A percentile compares a stretch with the other conserved stretches of the same genome.
These are phyloP conservation scores for Cynoglossus semilaevis DNA, from an alignment of 2,113 vertebrate genomes.

Conservation along the genomic window DNA sequence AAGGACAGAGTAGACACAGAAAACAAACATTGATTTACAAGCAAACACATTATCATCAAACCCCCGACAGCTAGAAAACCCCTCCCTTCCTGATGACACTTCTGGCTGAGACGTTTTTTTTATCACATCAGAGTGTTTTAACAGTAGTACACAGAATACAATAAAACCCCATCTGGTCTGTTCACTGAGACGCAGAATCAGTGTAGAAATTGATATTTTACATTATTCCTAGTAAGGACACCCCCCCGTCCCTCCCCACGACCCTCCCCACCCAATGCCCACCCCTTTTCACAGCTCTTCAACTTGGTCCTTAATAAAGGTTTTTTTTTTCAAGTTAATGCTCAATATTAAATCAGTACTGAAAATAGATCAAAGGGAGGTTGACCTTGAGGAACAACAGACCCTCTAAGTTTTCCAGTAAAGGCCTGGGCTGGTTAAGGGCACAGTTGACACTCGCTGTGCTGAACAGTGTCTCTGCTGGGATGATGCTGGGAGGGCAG, in stretches of 20 bases:
- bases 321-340: slow-evolving; percentile 57
- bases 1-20: slow-evolving; percentile 76
- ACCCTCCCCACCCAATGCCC: slow-evolving; percentile 13
- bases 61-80: slow-evolving; percentile 72
- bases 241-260: slow-evolving; percentile 14
- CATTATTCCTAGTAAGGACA: slow-evolving; percentile 46
- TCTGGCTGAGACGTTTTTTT: slow-evolving; percentile 58
- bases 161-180: slow-evolving; percentile 65
- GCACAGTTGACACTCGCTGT: slow-evolving; percentile 84
- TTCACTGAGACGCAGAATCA: slow-evolving; percentile 63
- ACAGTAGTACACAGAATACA: slow-evolving; percentile 81
- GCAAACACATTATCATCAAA: slow-evolving; percentile 62
- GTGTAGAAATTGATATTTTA: slow-evolving; percentile 68
- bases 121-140: slow-evolving; percentile 71
- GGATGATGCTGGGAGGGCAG: slow-evolving; percentile 92
- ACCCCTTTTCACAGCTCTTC: slow-evolving; percentile 70
- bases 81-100: slow-evolving; percentile 76
- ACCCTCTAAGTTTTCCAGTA: slow-evolving; percentile 92
- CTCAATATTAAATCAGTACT: slow-evolving; percentile 83
- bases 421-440: slow-evolving; percentile 86
- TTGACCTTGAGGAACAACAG: slow-evolving; percentile 97
- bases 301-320: slow-evolving; percentile 72
- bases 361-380: slow-evolving; percentile 96
- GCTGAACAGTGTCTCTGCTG: slow-evolving; percentile 91
- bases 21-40: slow-evolving; percentile 59